Percentiles rank a stretch among this genome's conserved stretches.
These are phyloP conservation scores for Cotesia typhae DNA, from an alignment of 1,140 invertebrate genomes.

Conservation along the genomic window DNA sequence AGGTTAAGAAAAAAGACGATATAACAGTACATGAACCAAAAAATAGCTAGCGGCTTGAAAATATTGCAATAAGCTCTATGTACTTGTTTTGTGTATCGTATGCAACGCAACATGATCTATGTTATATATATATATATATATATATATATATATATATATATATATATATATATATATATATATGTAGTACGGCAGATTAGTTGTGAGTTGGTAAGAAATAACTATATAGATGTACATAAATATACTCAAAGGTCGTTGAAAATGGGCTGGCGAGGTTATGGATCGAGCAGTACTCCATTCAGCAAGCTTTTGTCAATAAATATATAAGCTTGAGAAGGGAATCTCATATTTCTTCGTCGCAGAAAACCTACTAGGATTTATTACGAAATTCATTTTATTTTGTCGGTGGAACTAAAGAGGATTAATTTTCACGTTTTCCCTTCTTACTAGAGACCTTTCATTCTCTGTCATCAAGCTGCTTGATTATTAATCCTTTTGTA, in stretches of 20 bases:
- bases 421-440: slow-evolving; percentile 48
- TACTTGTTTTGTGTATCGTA: too few relatives aligned
- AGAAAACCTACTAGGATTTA: slow-evolving; percentile 42
- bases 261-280: slow-evolving; percentile 10
- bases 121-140: too few relatives aligned
- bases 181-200: too few relatives aligned
- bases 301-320: slow-evolving; percentile 46
- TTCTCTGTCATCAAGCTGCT: slow-evolving; percentile 31
- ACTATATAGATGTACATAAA: slow-evolving; percentile 5
- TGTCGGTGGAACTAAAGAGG: slow-evolving; percentile 34
- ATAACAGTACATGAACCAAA: too few relatives aligned
- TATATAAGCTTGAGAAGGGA: slow-evolving; percentile 42
- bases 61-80: too few relatives aligned
- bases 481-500: slow-evolving; percentile 18
- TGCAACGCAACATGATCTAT: too few relatives aligned
- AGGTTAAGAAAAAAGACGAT: too few relatives aligned
- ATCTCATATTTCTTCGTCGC: slow-evolving; percentile 51
- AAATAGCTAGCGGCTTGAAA: too few relatives aligned
- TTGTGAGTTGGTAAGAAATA: too few relatives aligned
- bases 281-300: slow-evolving; percentile 38
- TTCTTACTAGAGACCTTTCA: slow-evolving; percentile 24
- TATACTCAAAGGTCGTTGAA: slow-evolving; percentile 3
- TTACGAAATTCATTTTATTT: slow-evolving; percentile 47
- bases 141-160: too few relatives aligned
- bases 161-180: too few relatives aligned